A percentile compares a stretch with the other conserved stretches of the same genome.
Evolutionary conservation across 2,888 invertebrate species (phyloP).

Genomic region (Troilus luridus): DNA sequence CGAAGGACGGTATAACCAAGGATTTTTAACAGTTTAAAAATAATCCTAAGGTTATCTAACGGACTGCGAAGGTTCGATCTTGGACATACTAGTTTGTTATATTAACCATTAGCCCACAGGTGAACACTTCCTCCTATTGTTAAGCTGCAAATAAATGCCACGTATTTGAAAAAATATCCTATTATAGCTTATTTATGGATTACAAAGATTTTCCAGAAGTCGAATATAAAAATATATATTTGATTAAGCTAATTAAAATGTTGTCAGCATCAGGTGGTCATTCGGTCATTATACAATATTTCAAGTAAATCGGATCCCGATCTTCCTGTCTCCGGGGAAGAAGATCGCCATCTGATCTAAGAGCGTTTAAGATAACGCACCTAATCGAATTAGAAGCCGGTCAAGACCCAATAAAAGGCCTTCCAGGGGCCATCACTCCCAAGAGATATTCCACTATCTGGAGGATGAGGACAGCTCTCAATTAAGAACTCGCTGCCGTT

Average conservation of each 20-base stretch:
- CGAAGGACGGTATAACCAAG: too few species aligned
- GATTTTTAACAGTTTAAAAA: too few species aligned
- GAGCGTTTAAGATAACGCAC: constrained; percentile 10
- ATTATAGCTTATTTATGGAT: background rate
- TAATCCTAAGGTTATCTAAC: too few species aligned
- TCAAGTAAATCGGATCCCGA: background rate
- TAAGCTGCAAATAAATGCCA: too few species aligned
- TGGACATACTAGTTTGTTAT: too few species aligned
- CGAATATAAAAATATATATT: background rate
- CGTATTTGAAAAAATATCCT: too few species aligned
- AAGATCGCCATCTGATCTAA: background rate
- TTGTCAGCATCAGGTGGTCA: background rate
- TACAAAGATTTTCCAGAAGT: background rate
- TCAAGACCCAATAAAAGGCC: background rate
- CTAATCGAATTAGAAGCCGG: constrained; percentile 17
- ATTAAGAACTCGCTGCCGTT: constrained; percentile 30
- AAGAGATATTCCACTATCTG: constrained; percentile 5
- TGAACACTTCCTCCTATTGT: too few species aligned
- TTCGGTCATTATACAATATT: background rate
- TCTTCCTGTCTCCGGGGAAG: background rate
- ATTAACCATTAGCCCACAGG: too few species aligned
- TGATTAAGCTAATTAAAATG: background rate
- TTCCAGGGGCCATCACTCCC: background rate
- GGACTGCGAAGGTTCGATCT: too few species aligned
- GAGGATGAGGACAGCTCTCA: constrained; percentile 26